Percentiles rank a stretch among this genome's conserved stretches.
Conservation (phyloP, 2,113 vertebrate genomes). For the Protobothrops mucrosquamatus region DNA sequence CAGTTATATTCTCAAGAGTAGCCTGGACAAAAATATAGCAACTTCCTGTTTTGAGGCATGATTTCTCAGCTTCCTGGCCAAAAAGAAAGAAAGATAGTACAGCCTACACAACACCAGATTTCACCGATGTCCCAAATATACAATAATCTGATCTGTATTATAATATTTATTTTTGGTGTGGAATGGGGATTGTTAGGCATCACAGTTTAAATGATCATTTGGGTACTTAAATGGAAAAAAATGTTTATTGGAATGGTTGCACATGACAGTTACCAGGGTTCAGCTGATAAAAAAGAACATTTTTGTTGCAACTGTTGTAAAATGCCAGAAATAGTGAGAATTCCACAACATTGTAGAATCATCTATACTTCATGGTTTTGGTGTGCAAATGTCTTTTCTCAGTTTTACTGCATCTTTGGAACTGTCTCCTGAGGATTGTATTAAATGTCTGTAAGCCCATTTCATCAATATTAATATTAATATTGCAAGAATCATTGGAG, state of each 20-base stretch:
- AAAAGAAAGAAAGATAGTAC: background rate
- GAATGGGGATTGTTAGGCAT: background rate
- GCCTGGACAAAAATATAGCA: background rate
- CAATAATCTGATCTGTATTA: background rate
- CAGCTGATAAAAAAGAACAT: background rate
- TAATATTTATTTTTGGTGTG: background rate
- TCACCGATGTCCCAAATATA: background rate
- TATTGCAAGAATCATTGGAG: background rate
- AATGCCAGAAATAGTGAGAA: background rate
- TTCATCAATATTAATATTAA: background rate
- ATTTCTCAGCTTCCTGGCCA: background rate
- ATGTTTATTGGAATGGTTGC: background rate
- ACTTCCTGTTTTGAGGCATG: background rate
- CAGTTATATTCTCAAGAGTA: background rate
- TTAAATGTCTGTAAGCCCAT: background rate
- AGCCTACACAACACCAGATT: background rate
- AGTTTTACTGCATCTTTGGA: background rate
- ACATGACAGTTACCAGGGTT: background rate
- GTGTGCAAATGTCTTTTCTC: background rate
- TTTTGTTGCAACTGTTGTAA: background rate
- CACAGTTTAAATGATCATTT: background rate
- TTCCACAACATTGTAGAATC: background rate
- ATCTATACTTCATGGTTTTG: background rate
- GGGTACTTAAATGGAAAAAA: background rate
- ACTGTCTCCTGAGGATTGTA: background rate